Conservation (phyloP, 2,888 invertebrate genomes). For the Drosophila pseudotakahashii region DNA sequence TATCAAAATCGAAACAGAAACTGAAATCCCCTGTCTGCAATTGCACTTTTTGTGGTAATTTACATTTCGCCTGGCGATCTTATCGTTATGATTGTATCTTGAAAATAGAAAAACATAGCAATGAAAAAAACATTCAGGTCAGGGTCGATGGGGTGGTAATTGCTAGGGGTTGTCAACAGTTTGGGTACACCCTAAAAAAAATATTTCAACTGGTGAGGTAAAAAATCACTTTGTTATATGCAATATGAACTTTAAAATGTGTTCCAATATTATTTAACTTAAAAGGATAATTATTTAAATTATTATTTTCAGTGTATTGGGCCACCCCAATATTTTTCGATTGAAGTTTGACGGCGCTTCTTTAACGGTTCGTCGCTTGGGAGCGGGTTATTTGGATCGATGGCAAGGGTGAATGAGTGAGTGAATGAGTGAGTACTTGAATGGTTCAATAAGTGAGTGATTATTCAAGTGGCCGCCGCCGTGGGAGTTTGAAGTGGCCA, state of each 20-base stretch:
- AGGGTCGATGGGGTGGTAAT: constrained; percentile 3
- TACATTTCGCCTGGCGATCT: constrained; percentile 57
- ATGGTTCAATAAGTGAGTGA: neutral
- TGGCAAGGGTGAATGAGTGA: constrained; percentile 7
- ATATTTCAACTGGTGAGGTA: too few species aligned
- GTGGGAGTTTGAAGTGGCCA: constrained; percentile 3
- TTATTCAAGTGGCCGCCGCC: constrained; percentile 6
- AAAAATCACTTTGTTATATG: too few species aligned
- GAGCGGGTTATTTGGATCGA: constrained; percentile 1
- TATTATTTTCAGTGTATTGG: neutral
- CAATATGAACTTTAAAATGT: too few species aligned
- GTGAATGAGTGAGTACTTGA: constrained; percentile 6
- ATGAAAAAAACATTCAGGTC: constrained; percentile 4
- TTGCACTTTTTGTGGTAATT: constrained; percentile 74
- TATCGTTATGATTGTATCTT: constrained; percentile 57
- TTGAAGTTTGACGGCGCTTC: constrained; percentile 1
- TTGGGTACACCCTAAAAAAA: neutral
- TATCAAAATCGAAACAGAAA: too few species aligned
- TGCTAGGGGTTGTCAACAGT: constrained; percentile 1
- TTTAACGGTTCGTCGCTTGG: constrained; percentile 4
- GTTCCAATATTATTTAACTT: too few species aligned
- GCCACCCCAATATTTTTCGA: neutral
- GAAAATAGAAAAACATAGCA: too few species aligned
- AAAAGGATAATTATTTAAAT: too few species aligned
- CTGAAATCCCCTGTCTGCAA: constrained; percentile 7